A percentile compares a stretch with the other conserved stretches of the same genome.
Evolutionary conservation across 2,888 invertebrate genomes (phyloP).

Genomic region (Diadegma fenestrale): DNA sequence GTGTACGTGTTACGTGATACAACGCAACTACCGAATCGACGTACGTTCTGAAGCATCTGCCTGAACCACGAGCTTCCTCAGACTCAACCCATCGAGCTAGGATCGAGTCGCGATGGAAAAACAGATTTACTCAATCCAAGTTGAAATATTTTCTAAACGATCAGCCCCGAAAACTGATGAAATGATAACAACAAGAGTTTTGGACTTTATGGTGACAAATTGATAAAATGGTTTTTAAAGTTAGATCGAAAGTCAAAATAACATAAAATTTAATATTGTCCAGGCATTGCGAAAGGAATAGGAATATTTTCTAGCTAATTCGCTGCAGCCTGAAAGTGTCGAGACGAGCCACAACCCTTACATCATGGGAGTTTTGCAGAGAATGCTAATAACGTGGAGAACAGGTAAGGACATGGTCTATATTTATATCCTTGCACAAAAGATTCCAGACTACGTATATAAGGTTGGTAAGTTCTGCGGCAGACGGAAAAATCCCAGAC

Average conservation of each 20-base stretch:
- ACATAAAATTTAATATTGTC: background rate
- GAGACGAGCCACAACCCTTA: background rate
- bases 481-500: conserved; percentile 58
- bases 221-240: background rate
- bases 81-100: background rate
- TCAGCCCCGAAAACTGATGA: background rate
- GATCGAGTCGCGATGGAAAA: background rate
- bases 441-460: conserved; percentile 17
- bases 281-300: background rate
- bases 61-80: conserved; percentile 2
- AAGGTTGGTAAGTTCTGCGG: conserved; percentile 29
- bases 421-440: conserved; percentile 1
- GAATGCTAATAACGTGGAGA: conserved; percentile 18
- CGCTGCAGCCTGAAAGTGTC: background rate
- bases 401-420: conserved; percentile 9
- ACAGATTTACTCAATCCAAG: background rate
- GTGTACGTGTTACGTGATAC: conserved; percentile 29
- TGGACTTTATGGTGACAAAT: background rate
- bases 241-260: background rate
- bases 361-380: background rate
- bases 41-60: conserved; percentile 15
- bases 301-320: background rate
- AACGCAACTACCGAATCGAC: background rate
- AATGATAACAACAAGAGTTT: background rate
- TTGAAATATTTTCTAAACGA: background rate